A percentile compares a stretch with the other conserved stretches of the same genome.
Evolutionary conservation across 37 sponge, comb jelly and placozoan species (phyloP).

Genomic region (Cladorhizidae sp.): DNA sequence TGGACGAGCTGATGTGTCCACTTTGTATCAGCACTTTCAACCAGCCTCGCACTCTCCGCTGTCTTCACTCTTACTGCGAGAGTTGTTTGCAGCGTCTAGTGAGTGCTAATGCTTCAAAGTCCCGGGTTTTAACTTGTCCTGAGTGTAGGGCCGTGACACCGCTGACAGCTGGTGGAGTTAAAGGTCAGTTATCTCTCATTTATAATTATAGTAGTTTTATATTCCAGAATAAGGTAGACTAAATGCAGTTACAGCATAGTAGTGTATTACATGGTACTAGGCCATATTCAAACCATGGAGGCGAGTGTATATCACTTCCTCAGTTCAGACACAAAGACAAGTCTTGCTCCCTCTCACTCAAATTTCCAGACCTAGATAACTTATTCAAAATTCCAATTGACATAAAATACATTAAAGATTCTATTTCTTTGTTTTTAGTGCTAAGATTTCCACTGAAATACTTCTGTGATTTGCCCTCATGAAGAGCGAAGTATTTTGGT

Average conservation of each 20-base stretch:
- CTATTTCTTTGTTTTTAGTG: no score
- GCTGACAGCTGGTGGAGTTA: conserved; percentile 13
- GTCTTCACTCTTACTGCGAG: conserved; percentile 45
- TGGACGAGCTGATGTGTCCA: conserved; percentile 43
- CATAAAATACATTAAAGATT: no score
- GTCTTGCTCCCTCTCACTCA: no score
- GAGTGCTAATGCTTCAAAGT: neutral
- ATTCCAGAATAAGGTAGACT: neutral
- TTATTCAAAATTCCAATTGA: no score
- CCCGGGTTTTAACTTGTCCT: conserved; percentile 9
- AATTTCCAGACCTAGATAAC: no score
- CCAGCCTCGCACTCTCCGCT: conserved; percentile 23
- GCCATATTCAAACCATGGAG: neutral
- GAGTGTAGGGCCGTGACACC: conserved; percentile 27
- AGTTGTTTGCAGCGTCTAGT: conserved; percentile 6
- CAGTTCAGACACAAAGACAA: no score
- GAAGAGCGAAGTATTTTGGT: no score
- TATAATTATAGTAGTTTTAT: no score
- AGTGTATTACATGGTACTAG: neutral
- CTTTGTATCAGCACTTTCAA: conserved; percentile 15
- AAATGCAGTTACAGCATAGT: neutral
- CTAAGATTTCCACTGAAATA: no score
- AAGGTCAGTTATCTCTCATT: neutral
- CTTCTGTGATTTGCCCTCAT: no score
- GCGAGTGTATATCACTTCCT: no score